These are phyloP conservation scores for Plebejus melissa DNA, from an alignment of 2,888 invertebrate genomes.

Conservation along the genomic window DNA sequence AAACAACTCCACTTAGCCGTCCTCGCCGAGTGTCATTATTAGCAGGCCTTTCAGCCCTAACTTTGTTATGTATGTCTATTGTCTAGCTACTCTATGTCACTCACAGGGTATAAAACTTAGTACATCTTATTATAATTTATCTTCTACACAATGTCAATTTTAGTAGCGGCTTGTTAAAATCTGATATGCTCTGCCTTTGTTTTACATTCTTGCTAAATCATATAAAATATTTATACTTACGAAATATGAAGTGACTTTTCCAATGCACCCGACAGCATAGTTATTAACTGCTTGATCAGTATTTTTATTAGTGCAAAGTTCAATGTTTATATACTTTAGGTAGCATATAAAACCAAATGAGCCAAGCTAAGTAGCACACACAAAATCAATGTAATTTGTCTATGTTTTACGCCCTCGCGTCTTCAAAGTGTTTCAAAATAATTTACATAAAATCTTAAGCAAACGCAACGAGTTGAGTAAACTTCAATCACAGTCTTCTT, in stretches of 20 bases:
- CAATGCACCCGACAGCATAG: too few relatives aligned
- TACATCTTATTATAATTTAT: background rate
- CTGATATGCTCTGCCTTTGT: too few relatives aligned
- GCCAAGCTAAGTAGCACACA: background rate
- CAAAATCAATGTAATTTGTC: constrained; percentile 8
- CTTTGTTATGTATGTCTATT: constrained; percentile 4
- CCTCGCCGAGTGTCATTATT: background rate
- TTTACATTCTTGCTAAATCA: too few relatives aligned
- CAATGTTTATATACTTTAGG: background rate
- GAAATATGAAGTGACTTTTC: too few relatives aligned
- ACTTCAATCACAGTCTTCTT: constrained; percentile 57
- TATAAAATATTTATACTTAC: too few relatives aligned
- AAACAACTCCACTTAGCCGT: constrained; percentile 1
- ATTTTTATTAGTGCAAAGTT: background rate
- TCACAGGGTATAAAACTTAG: background rate
- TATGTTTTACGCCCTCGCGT: constrained; percentile 28
- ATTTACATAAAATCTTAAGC: constrained; percentile 63
- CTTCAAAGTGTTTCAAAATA: constrained; percentile 49
- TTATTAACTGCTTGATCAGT: background rate
- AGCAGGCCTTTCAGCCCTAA: constrained; percentile 10
- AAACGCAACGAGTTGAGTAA: constrained; percentile 61
- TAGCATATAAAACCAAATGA: background rate
- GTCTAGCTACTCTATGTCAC: constrained; percentile 11
- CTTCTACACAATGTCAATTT: background rate
- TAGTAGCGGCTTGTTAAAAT: too few relatives aligned